Percentiles rank a stretch among this genome's conserved stretches.
Conservation (phyloP, 2,113 vertebrate genomes). For the Hipposideros armiger region DNA sequence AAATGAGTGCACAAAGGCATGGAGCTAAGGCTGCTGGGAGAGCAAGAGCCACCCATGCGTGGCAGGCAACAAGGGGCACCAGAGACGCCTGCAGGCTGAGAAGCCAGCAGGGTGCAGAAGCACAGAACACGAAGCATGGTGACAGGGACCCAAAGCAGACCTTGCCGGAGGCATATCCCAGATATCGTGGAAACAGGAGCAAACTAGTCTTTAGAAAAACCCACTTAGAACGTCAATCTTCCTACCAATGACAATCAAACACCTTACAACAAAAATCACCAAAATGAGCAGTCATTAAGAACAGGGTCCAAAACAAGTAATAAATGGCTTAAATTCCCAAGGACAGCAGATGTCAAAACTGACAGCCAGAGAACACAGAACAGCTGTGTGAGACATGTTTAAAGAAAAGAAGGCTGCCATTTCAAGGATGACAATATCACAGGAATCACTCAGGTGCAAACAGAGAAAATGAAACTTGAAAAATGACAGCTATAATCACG, state of each 20-base stretch:
- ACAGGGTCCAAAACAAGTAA: neutral
- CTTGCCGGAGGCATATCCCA: neutral
- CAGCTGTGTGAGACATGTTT: neutral
- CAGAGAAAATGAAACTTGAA: neutral
- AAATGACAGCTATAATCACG: neutral
- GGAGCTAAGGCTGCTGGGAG: neutral
- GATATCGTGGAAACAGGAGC: neutral
- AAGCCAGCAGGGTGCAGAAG: neutral
- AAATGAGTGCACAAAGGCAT: neutral
- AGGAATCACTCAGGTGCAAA: neutral
- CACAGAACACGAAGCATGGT: neutral
- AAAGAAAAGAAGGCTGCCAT: neutral
- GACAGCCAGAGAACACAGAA: neutral
- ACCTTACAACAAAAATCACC: neutral
- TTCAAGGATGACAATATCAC: neutral
- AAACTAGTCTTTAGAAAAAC: neutral
- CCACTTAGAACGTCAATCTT: neutral
- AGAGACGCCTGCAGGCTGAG: neutral
- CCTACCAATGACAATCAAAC: neutral
- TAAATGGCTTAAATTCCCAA: neutral
- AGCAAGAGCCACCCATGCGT: neutral
- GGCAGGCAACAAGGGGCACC: neutral
- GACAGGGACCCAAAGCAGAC: neutral
- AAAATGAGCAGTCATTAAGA: neutral
- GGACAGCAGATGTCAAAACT: neutral